Percentiles rank a stretch among this genome's conserved stretches.
Conservation (phyloP, 2,797 vertebrate genomes). For the Sciurus vulgaris region DNA sequence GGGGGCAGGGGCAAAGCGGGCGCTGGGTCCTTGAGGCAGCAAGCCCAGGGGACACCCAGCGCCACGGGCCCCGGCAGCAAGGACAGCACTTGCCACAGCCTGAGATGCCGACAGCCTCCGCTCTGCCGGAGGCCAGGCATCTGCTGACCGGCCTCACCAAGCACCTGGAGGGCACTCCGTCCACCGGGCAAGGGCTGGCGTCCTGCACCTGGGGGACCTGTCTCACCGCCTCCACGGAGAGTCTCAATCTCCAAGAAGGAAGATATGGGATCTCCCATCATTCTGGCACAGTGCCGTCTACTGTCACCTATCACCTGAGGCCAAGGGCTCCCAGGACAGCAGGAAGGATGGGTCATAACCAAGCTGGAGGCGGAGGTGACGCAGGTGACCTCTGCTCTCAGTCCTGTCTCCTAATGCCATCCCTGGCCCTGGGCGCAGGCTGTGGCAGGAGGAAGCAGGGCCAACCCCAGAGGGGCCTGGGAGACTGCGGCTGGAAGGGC, state of each 20-base stretch:
- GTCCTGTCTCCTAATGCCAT: not conserved
- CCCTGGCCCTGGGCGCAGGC: accelerated
- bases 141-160: not conserved
- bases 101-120: too few relatives aligned
- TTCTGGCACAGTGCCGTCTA: not conserved
- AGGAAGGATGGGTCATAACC: not conserved
- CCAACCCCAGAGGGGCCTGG: not conserved
- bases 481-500: not conserved
- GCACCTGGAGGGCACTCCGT: not conserved
- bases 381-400: accelerated
- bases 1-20: not conserved
- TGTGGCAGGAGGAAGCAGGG: not conserved
- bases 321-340: not conserved
- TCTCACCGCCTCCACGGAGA: not conserved
- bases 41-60: not conserved
- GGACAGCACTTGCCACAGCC: not conserved
- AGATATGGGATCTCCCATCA: not conserved
- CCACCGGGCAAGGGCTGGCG: not conserved
- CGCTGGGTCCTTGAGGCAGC: not conserved
- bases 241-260: not conserved
- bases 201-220: not conserved
- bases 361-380: not conserved
- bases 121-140: not conserved
- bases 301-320: not conserved
- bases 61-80: too few relatives aligned